Evolutionary conservation across 1,140 invertebrate genomes (phyloP).

Genomic region (Procambarus virginalis): DNA sequence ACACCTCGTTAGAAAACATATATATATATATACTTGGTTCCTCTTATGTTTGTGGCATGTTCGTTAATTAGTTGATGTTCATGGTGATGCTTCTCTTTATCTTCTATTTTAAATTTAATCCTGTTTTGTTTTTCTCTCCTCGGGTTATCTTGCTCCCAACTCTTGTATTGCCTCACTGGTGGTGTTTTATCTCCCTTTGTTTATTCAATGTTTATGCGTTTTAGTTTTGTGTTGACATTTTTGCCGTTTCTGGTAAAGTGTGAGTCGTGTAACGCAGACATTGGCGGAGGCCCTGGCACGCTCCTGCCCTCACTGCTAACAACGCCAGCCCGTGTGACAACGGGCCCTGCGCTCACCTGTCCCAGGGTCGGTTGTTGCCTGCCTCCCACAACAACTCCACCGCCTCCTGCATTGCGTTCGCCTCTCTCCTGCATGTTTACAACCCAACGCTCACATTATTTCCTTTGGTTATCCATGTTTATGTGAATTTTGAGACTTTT

Average conservation of each 20-base stretch:
- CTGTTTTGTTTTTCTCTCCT: background rate
- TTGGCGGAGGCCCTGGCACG: background rate
- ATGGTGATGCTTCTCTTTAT: slow-evolving; percentile 3
- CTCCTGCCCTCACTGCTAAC: background rate
- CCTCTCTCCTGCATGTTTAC: background rate
- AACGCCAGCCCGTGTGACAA: background rate
- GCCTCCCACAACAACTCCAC: background rate
- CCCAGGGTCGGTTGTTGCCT: background rate
- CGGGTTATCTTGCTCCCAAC: background rate
- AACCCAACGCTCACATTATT: background rate
- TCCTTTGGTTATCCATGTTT: background rate
- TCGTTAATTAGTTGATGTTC: slow-evolving; percentile 19
- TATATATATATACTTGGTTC: background rate
- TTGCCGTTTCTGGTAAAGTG: background rate
- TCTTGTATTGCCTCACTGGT: background rate
- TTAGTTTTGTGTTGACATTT: background rate
- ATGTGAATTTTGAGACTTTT: background rate
- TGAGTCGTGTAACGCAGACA: background rate
- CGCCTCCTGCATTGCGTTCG: background rate
- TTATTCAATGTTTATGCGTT: background rate
- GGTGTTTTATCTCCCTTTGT: background rate
- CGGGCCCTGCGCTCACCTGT: background rate
- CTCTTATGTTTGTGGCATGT: slow-evolving; percentile 41
- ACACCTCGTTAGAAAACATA: slow-evolving; percentile 18
- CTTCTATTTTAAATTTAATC: background rate